phyloP scores from a whole-genome alignment of 2,888 invertebrate genomes.

The Melieria crassipennis region DNA sequence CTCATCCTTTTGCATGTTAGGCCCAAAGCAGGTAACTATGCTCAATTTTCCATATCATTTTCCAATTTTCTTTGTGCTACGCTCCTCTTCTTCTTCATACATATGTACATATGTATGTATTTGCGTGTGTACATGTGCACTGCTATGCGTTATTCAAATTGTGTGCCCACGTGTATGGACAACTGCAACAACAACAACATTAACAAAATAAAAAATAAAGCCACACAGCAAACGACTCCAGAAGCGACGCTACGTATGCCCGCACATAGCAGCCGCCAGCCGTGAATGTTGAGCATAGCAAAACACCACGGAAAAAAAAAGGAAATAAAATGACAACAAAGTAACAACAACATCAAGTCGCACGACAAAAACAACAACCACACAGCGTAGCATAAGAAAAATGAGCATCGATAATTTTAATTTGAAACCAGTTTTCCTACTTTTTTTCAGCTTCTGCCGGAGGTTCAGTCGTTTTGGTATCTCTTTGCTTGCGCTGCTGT shows the following conservation, averaged over 20 bases:
- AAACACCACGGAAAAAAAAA: slow-evolving; percentile 18
- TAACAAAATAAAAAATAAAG: slow-evolving; percentile 11
- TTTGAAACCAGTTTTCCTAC: slow-evolving; percentile 61
- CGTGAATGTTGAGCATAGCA: slow-evolving; percentile 16
- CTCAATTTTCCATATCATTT: too few species aligned
- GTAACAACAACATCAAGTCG: slow-evolving; percentile 34
- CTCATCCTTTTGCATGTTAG: too few species aligned
- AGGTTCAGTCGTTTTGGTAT: not conserved
- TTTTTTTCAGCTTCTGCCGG: slow-evolving; percentile 3
- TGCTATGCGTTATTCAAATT: slow-evolving; percentile 1
- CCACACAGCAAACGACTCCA: not conserved
- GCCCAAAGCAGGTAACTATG: too few species aligned
- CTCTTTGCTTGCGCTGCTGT: not conserved
- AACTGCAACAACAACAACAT: slow-evolving; percentile 37
- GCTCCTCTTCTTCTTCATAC: not conserved
- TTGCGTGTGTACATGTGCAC: not conserved
- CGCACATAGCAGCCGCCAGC: not conserved
- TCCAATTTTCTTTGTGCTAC: too few species aligned
- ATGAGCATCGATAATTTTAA: slow-evolving; percentile 64
- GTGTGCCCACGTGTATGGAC: slow-evolving; percentile 20
- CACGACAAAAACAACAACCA: slow-evolving; percentile 28
- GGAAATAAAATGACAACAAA: slow-evolving; percentile 19
- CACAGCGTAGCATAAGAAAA: slow-evolving; percentile 51
- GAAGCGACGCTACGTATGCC: too few species aligned
- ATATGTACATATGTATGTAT: not conserved